Percentiles rank a stretch among this genome's conserved stretches.
Evolutionary conservation across 2,888 invertebrate genomes (phyloP).

Genomic region (Conchocele bisecta): DNA sequence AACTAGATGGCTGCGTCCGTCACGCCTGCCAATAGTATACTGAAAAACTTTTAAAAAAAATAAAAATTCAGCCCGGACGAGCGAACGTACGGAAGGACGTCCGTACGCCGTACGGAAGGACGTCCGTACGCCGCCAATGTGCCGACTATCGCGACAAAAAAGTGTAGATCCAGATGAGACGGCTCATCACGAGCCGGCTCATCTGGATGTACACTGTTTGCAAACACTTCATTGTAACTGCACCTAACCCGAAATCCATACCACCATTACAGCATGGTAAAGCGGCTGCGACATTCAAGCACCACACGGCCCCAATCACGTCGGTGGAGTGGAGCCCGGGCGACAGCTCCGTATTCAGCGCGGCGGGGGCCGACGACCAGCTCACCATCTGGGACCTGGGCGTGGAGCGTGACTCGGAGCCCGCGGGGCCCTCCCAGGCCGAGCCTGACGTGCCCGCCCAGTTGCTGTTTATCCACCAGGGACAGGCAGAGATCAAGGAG

Average conservation of each 20-base stretch:
- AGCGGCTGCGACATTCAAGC: constrained; percentile 96
- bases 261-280: constrained; percentile 84
- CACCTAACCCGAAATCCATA: not conserved
- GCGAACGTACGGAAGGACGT: too few relatives aligned
- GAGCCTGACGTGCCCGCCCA: constrained; percentile 90
- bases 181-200: too few relatives aligned
- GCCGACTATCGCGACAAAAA: too few relatives aligned
- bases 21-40: too few relatives aligned
- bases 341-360: constrained; percentile 96
- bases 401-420: constrained; percentile 77
- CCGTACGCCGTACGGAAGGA: not conserved
- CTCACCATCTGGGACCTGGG: constrained; percentile 97
- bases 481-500: constrained; percentile 98
- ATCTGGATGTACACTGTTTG: too few relatives aligned
- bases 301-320: constrained; percentile 96
- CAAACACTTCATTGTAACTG: too few relatives aligned
- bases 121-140: too few relatives aligned
- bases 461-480: constrained; percentile 98
- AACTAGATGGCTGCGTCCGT: too few relatives aligned
- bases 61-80: too few relatives aligned
- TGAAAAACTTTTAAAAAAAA: too few relatives aligned
- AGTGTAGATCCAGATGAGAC: too few relatives aligned
- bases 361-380: constrained; percentile 96
- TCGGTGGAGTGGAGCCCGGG: constrained; percentile 98
- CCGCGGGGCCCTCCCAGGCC: constrained; percentile 45